phyloP scores from a whole-genome alignment of 2,797 vertebrate genomes.

The Acipenser transmontanus region DNA sequence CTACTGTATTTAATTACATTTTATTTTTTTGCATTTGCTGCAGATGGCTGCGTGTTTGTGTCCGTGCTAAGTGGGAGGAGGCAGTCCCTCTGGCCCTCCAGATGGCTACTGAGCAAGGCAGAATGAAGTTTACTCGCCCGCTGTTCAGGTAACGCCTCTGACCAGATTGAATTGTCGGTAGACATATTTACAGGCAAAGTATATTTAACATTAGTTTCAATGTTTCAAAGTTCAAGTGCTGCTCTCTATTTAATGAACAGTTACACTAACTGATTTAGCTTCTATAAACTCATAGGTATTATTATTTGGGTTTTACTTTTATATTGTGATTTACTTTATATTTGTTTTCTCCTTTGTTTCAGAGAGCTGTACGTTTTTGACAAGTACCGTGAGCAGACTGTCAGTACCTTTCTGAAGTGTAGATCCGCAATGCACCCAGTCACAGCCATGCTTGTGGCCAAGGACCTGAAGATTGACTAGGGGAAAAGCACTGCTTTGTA shows the following conservation, averaged over 20 bases:
- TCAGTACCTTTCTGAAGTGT: constrained; percentile 61
- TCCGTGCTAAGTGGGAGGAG: constrained; percentile 81
- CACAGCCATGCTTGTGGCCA: constrained; percentile 76
- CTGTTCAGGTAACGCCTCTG: constrained; percentile 73
- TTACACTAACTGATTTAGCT: not conserved
- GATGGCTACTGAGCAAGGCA: constrained; percentile 91
- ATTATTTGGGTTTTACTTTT: not conserved
- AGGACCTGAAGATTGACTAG: constrained; percentile 71
- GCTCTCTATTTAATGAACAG: no score
- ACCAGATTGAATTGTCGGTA: no score
- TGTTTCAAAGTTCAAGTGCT: no score
- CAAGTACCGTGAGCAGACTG: constrained; percentile 62
- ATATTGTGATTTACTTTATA: not conserved
- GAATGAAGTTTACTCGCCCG: constrained; percentile 91
- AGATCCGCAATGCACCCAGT: constrained; percentile 75
- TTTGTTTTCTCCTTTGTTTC: not conserved
- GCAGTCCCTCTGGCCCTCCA: constrained; percentile 78
- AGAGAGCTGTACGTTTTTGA: constrained; percentile 83
- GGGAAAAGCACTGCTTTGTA: constrained; percentile 31
- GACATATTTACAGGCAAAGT: no score
- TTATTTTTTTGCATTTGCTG: no score
- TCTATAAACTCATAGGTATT: not conserved
- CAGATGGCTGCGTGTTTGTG: constrained; percentile 87
- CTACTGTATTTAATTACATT: no score
- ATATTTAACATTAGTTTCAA: no score